Evolutionary conservation across 2,888 invertebrate species (phyloP), one percentile per base, ranked within the genome.

Genomic region (Amphimallon solstitiale): DNA sequence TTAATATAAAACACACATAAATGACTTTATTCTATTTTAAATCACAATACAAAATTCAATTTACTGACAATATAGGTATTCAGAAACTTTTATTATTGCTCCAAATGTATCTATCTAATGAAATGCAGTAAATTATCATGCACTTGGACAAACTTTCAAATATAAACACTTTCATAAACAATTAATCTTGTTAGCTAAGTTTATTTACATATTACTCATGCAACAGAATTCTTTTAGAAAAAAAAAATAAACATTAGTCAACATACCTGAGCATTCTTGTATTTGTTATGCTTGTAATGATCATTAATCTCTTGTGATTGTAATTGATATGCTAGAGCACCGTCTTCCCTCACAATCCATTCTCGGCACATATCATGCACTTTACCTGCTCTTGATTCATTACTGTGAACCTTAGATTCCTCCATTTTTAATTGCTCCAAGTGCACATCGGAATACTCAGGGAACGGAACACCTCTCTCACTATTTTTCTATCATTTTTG

Each of bases 331-430:
- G 94, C 93, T 75, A 93, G 80, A 14, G 92, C 93, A 70, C 91
- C 90, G 81, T 94, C 94, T 84, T 94, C 94, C 75, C 92, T 89
- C 34, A 94, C 90, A 73, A 91, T 84, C 92, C 93, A 94, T 82
- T 93, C 91, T 74, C 90, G 88, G 77, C 93, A 91, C 66, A 93
- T 92, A 84, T 89, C 89, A 77, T 85, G 90, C 59, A 90, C 90
- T 78, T 88, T 86, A 69, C 90, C 90, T 73, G 43, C 17, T 37
- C 62, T 51, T 12, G 17, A 19, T 14, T 64, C 67, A 35, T 9
- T 60, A 21, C 60, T 38, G 35, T 46, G 69, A 38, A 67, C 63
- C 62, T 69, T 69, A 40, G 64, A 48, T 19, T 64, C 64, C 5
- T 64, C 64, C 64, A 64, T 64, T 7, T 56, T 64, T 48, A 38